Base-by-base conservation (phyloP, 2,797 vertebrate species). In the Potorous gilbertii region DNA sequence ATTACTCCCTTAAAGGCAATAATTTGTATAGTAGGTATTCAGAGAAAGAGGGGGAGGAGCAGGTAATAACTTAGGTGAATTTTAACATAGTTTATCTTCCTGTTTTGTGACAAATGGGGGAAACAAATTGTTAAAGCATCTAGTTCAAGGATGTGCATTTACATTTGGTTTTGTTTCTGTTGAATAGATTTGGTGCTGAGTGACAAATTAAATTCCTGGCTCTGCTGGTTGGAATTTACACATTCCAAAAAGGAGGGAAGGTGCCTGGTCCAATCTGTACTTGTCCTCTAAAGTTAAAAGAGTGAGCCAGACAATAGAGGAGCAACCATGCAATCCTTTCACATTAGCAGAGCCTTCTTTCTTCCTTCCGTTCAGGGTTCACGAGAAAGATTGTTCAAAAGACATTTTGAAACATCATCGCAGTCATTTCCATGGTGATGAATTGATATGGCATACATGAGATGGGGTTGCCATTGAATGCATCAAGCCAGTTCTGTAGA, bases 1-100 rank as follows among this genome's bases (percentile, higher is more conserved):
- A 98, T 98, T 97, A 90, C 34, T 93, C 89, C 90, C 95, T 97
- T 89, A 93, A 97, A 97, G 96, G 93, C 91, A 97, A 91, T 97
- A 55, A 96, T 97, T 98, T 98, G 92, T 97, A 90, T 95, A 96
- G 59, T 97, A 52, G n/a, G 4, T 92, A 91, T 98, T 98, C 96
- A 94, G 96, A 96, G 96, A 94, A 95, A 92, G 90, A 54, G 56
- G n/a, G 92, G 66, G 34, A 97, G 55, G 56, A 94, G 89, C 91
- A 96, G 66, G 59, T 96, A 95, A 96, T 93, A 97, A 95, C 96
- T 97, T 87, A 97, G 94, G 98, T 97, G 94, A 97, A 96, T 97
- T 98, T 98, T 97, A 90, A 92, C 46, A 13, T 93, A 56, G 29
- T 92, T 98, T 96, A 62, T 97, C 95, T 97, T 98, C 96, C 59